A percentile compares a stretch with the other conserved stretches of the same genome.
phyloP scores from a whole-genome alignment of 2,797 vertebrate genomes.

The Selene dorsalis region DNA sequence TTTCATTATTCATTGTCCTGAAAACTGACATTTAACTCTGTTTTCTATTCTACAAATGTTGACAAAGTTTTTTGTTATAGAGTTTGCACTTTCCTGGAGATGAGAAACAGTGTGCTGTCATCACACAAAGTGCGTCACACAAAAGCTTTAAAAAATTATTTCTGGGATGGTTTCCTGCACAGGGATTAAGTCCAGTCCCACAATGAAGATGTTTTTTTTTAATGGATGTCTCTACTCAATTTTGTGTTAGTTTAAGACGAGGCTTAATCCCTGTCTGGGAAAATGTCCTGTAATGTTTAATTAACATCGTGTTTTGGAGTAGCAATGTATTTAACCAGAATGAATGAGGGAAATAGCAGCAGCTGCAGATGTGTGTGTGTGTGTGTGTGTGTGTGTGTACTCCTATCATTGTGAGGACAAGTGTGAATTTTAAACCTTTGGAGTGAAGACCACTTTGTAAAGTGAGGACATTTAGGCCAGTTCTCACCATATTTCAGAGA shows the following conservation, averaged over 20 bases:
- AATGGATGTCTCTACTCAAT: neutral
- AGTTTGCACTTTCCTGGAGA: slow-evolving; percentile 4
- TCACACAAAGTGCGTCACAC: slow-evolving; percentile 3
- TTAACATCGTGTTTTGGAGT: neutral
- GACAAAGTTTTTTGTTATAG: neutral
- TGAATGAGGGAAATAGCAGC: slow-evolving; percentile 8
- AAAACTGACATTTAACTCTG: neutral
- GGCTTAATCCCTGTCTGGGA: neutral
- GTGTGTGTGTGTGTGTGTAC: too few species aligned
- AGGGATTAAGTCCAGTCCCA: slow-evolving; percentile 7
- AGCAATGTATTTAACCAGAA: neutral
- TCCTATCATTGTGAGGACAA: too few species aligned
- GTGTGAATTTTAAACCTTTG: too few species aligned
- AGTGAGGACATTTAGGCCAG: too few species aligned
- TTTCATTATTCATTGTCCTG: neutral
- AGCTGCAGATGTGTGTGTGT: neutral
- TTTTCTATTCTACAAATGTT: neutral
- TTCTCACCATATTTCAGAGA: too few species aligned
- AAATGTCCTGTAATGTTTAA: slow-evolving; percentile 6
- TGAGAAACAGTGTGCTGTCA: neutral
- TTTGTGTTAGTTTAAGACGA: neutral
- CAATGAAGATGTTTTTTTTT: slow-evolving; percentile 13
- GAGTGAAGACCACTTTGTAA: too few species aligned
- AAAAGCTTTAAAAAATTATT: slow-evolving; percentile 11
- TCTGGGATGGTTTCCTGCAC: slow-evolving; percentile 12